Percentiles rank a stretch among this genome's conserved stretches.
These are phyloP conservation scores for Trachymyrmex septentrionalis DNA, from an alignment of 1,140 invertebrate genomes.

Conservation along the genomic window DNA sequence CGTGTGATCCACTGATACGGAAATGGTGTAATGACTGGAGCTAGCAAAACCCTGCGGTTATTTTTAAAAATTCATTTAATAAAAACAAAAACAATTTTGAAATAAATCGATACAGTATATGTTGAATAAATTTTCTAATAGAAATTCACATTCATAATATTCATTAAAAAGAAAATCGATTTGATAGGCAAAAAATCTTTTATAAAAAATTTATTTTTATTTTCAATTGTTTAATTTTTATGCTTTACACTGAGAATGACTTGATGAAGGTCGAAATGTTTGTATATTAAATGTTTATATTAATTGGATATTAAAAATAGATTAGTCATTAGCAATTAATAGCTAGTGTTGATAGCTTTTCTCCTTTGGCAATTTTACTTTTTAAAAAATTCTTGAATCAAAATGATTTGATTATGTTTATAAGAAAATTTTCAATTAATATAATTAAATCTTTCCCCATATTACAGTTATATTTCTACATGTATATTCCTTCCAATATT, in stretches of 20 bases:
- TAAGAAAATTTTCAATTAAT: neutral
- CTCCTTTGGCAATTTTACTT: too few species aligned
- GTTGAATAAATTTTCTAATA: neutral
- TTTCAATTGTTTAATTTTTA: too few species aligned
- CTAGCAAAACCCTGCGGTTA: neutral
- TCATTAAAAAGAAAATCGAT: neutral
- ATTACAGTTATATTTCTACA: neutral
- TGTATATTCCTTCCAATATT: neutral
- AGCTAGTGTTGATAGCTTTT: too few species aligned
- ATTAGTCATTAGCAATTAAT: too few species aligned
- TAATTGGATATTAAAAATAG: too few species aligned
- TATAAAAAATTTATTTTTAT: neutral
- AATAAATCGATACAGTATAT: neutral
- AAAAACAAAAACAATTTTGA: neutral
- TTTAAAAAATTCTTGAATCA: too few species aligned
- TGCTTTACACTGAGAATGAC: too few species aligned
- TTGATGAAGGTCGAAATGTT: too few species aligned
- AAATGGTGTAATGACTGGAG: neutral
- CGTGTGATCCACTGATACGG: slow-evolving; percentile 13
- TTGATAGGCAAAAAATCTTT: neutral
- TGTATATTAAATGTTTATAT: too few species aligned
- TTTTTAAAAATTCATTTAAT: neutral
- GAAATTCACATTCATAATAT: neutral
- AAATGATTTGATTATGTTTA: too few species aligned
- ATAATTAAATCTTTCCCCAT: neutral